phyloP scores from a whole-genome alignment of 2,113 vertebrate genomes.

The Microtus montanus region DNA sequence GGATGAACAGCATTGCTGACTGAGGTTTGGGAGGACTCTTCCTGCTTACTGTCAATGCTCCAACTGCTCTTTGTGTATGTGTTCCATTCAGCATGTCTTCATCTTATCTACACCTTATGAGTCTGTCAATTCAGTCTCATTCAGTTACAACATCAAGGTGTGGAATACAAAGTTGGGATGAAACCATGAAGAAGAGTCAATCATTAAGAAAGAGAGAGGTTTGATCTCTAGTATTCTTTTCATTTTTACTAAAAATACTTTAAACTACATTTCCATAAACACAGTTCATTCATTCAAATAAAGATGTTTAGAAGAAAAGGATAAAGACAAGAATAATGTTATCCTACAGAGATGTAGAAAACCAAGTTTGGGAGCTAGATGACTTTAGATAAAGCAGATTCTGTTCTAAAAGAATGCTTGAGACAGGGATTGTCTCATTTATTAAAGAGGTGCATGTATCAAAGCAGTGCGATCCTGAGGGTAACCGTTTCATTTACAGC shows the following conservation, averaged over 20 bases:
- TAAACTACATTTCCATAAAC: slow-evolving; percentile 1
- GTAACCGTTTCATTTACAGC: not conserved
- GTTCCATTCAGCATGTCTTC: not conserved
- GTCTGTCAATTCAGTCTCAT: not conserved
- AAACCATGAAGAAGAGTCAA: not conserved
- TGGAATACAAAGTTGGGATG: not conserved
- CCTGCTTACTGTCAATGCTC: not conserved
- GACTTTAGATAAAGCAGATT: not conserved
- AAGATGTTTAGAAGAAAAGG: slow-evolving; percentile 35
- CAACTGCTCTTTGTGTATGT: not conserved
- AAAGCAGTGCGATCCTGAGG: not conserved
- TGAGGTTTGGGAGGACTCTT: not conserved
- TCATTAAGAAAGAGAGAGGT: not conserved
- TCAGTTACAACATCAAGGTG: not conserved
- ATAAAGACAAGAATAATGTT: slow-evolving; percentile 18
- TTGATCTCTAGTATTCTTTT: slow-evolving; percentile 21
- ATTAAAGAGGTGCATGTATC: not conserved
- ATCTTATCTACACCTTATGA: not conserved
- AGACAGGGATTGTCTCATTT: not conserved
- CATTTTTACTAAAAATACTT: slow-evolving; percentile 19
- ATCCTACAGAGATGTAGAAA: slow-evolving; percentile 10
- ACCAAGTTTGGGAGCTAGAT: slow-evolving; percentile 1
- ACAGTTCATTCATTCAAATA: slow-evolving; percentile 1
- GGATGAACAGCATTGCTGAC: accelerated
- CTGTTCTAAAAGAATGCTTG: not conserved